These are phyloP conservation scores for Cichlasoma orientale DNA, from an alignment of 2,797 vertebrate genomes.

Conservation along the genomic window DNA sequence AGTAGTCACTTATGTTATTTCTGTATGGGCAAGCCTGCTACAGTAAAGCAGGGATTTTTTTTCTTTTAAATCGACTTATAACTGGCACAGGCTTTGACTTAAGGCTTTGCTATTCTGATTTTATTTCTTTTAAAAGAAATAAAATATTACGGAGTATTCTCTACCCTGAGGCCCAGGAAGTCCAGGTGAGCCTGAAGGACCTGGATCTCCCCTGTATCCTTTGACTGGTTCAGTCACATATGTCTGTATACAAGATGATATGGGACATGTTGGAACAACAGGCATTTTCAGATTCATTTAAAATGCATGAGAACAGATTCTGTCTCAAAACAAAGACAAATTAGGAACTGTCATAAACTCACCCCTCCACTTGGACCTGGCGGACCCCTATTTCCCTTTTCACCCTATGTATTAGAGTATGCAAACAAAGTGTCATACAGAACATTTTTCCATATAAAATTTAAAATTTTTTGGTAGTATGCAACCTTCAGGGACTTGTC, in stretches of 20 bases:
- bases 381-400: conserved; percentile 60
- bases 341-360: conserved; percentile 17
- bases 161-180: conserved; percentile 53
- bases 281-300: neutral
- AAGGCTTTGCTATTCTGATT: neutral
- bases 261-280: neutral
- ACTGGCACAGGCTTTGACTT: neutral
- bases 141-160: neutral
- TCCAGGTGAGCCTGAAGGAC: conserved; percentile 55
- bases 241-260: conserved; percentile 43
- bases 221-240: conserved; percentile 28
- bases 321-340: neutral
- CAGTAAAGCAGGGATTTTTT: neutral
- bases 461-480: neutral
- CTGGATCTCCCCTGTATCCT: conserved; percentile 63
- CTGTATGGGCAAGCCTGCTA: neutral
- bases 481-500: neutral
- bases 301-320: neutral
- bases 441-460: neutral
- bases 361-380: conserved; percentile 62
- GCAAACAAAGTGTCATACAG: neutral
- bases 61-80: neutral
- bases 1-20: neutral
- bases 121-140: neutral
- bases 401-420: conserved; percentile 56